phyloP scores from a whole-genome alignment of 2,113 vertebrate species.

The Laticauda colubrina region DNA sequence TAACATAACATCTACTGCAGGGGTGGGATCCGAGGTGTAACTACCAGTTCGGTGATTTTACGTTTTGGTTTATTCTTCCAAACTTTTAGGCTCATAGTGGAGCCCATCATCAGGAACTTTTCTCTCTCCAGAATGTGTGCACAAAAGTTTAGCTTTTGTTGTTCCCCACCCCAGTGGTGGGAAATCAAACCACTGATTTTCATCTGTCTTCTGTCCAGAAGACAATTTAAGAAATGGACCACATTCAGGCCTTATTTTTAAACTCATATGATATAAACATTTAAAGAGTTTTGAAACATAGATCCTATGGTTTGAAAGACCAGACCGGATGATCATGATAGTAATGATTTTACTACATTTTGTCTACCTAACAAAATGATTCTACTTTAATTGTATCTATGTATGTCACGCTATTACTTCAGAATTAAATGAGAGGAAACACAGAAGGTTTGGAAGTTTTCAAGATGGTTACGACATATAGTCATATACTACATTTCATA shows the following conservation, averaged over 20 bases:
- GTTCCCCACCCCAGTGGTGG: not conserved
- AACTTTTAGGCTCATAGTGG: too few species aligned
- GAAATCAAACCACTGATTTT: not conserved
- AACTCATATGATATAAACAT: not conserved
- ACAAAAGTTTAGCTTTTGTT: not conserved
- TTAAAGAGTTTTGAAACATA: conserved; percentile 17
- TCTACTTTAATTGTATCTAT: not conserved
- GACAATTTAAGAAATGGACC: not conserved
- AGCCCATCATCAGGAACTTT: too few species aligned
- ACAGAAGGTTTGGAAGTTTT: conserved; percentile 3
- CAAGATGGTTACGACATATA: conserved; percentile 9
- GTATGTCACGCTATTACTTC: not conserved
- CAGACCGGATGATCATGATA: not conserved
- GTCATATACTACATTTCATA: not conserved
- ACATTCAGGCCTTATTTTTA: not conserved
- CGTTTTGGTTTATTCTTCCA: too few species aligned
- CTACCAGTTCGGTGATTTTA: too few species aligned
- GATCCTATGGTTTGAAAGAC: conserved; percentile 4
- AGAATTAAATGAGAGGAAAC: not conserved
- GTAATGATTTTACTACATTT: not conserved
- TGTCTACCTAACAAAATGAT: not conserved
- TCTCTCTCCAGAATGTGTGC: too few species aligned
- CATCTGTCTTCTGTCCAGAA: not conserved
- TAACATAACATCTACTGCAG: not conserved
- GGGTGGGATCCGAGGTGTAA: too few species aligned